Evolutionary conservation across 2,113 vertebrate species (phyloP).

Genomic region (Panurus biarmicus): DNA sequence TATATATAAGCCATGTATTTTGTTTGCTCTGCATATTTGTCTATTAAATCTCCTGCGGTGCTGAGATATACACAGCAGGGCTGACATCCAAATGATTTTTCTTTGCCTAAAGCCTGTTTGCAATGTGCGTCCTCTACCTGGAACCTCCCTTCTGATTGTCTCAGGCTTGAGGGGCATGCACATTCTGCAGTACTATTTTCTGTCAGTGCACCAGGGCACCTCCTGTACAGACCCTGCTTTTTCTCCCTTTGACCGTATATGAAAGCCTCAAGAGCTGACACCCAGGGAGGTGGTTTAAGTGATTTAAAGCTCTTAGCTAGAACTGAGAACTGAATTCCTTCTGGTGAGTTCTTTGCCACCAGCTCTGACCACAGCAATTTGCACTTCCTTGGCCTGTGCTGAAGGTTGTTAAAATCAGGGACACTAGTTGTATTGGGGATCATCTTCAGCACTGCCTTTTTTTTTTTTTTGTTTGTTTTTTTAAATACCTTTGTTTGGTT

Average conservation of each 20-base stretch:
- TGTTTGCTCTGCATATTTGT: background rate
- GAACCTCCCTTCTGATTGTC: background rate
- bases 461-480: background rate
- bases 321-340: background rate
- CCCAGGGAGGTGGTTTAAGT: background rate
- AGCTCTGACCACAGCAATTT: constrained; percentile 38
- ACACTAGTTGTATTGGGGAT: constrained; percentile 26
- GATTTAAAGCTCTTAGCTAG: background rate
- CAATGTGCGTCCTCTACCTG: background rate
- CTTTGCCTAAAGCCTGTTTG: background rate
- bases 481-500: background rate
- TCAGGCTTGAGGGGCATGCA: background rate
- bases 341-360: background rate
- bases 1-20: background rate
- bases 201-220: background rate
- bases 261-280: background rate
- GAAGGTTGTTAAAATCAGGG: constrained; percentile 56
- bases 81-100: background rate
- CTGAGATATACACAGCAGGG: background rate
- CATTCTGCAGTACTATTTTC: background rate
- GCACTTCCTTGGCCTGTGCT: constrained; percentile 55
- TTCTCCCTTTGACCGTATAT: rapidly evolving
- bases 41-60: background rate
- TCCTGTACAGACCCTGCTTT: background rate
- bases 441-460: constrained; percentile 46